Percentiles rank a stretch among this genome's conserved stretches.
These are phyloP conservation scores for Erebia palarica DNA, from an alignment of 2,888 invertebrate species.

Conservation along the genomic window DNA sequence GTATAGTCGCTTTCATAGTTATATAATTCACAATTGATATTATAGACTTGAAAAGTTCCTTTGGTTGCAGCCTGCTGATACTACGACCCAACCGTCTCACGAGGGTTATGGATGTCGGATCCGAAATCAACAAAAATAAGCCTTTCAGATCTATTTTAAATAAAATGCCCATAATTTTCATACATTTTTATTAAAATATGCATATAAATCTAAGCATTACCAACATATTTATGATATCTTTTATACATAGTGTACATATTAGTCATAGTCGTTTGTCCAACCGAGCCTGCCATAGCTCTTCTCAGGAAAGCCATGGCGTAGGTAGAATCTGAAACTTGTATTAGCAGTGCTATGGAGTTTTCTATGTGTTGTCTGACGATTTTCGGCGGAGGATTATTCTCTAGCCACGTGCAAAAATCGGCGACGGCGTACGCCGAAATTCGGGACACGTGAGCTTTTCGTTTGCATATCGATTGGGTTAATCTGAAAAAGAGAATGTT, in stretches of 20 bases:
- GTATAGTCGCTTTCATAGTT: background rate
- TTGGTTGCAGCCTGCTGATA: too few species aligned
- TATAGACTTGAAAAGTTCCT: too few species aligned
- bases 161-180: too few species aligned
- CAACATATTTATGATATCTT: constrained; percentile 76
- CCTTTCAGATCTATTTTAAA: too few species aligned
- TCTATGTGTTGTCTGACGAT: constrained; percentile 69
- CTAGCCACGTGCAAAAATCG: constrained; percentile 65
- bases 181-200: too few species aligned
- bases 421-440: constrained; percentile 72
- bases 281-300: constrained; percentile 60
- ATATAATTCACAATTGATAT: too few species aligned
- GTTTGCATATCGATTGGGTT: constrained; percentile 71
- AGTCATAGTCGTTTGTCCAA: constrained; percentile 69
- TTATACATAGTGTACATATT: constrained; percentile 73
- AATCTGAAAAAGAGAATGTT: constrained; percentile 53
- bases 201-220: constrained; percentile 56
- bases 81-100: too few species aligned
- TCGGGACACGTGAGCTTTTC: constrained; percentile 69
- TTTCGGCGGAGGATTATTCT: constrained; percentile 59
- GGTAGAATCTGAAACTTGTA: constrained; percentile 64
- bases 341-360: constrained; percentile 63
- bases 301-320: constrained; percentile 71
- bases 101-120: too few species aligned
- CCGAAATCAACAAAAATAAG: too few species aligned